Base-by-base conservation (phyloP, 2,797 vertebrate genomes). In the Poecilia wingei region DNA sequence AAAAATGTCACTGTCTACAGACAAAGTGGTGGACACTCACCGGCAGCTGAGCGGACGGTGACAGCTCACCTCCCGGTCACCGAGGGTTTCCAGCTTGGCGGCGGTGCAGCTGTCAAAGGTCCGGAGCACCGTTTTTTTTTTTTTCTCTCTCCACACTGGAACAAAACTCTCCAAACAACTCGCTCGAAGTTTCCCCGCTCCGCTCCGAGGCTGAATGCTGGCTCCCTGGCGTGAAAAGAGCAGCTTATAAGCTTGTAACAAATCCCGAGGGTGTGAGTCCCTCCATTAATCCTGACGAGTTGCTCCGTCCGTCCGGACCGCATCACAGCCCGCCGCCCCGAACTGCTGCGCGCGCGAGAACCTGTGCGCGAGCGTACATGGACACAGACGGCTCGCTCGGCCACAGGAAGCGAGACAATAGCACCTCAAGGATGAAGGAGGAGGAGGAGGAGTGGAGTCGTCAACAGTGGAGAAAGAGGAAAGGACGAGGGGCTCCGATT, bases 341-440 rank as follows among this genome's bases (percentile, higher is more conserved):
- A 20, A 31, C 77, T 74, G 61, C 83, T 84, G 79, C 49, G 74
- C 25, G 74, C 46, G 41, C 3, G 79, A 49, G 41, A 12, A 20
- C 2, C 61, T 41, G 78, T 28, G 70, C 53, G 77, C 46, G 81
- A 46, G 75, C n/a, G 28, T 18, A 80, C n/a, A 75, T 20, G 82
- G 3, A 80, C 0, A 41, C 76, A 69, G 73, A 59, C 75, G 70
- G 82, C 18, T 36, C 20, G 85, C 84, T 39, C 75, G 77, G 77
- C 68, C 80, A 90, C 90, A 94, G 94, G 93, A 95, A 95, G 80
- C 90, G 33, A 87, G 86, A 95, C 94, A 95, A 95, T 94, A 84
- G 93, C 88, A 84, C 88, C 90, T 91, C 89, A 83, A 75, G 82
- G 79, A 84, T 81, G 79, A 80, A 49, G 75, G 72, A 57, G 51